Evolutionary conservation across 92 coral and sea anemone species (phyloP).

Genomic region (Metridium senile): DNA sequence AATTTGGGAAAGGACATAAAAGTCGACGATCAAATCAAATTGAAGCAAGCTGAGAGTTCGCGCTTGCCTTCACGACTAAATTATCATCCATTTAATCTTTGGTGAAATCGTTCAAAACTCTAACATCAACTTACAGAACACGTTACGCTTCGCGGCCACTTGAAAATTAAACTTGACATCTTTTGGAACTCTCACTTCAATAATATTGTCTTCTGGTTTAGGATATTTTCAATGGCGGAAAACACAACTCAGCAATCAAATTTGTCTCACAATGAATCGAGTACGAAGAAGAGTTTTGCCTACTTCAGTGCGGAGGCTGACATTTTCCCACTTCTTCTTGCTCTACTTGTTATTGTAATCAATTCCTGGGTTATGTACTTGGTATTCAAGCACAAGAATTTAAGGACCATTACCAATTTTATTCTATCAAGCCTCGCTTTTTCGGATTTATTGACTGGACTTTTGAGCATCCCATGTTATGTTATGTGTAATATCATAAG

Average conservation of each 20-base stretch:
- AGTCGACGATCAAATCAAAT: background rate
- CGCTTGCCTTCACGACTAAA: too few species aligned
- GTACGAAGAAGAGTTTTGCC: background rate
- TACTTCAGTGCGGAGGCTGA: slow-evolving; percentile 37
- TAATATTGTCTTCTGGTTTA: too few species aligned
- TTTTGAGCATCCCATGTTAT: slow-evolving; percentile 35
- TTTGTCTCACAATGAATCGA: background rate
- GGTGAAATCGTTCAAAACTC: too few species aligned
- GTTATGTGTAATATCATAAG: slow-evolving; percentile 24
- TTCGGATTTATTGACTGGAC: slow-evolving; percentile 44
- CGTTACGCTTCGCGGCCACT: too few species aligned
- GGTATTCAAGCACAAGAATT: slow-evolving; percentile 8
- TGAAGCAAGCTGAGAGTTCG: too few species aligned
- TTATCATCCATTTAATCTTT: too few species aligned
- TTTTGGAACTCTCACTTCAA: too few species aligned
- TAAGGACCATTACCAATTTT: slow-evolving; percentile 43
- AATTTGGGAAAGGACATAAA: slow-evolving; percentile 14
- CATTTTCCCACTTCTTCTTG: slow-evolving; percentile 42
- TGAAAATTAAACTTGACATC: too few species aligned
- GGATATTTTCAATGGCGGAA: slow-evolving; percentile 9
- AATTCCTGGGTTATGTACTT: slow-evolving; percentile 40
- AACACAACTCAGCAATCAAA: background rate
- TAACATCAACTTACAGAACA: too few species aligned
- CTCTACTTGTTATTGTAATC: slow-evolving; percentile 33
- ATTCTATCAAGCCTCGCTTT: slow-evolving; percentile 42